Evolutionary conservation across 1,140 invertebrate species (phyloP).

Genomic region (Drosophila truncata): DNA sequence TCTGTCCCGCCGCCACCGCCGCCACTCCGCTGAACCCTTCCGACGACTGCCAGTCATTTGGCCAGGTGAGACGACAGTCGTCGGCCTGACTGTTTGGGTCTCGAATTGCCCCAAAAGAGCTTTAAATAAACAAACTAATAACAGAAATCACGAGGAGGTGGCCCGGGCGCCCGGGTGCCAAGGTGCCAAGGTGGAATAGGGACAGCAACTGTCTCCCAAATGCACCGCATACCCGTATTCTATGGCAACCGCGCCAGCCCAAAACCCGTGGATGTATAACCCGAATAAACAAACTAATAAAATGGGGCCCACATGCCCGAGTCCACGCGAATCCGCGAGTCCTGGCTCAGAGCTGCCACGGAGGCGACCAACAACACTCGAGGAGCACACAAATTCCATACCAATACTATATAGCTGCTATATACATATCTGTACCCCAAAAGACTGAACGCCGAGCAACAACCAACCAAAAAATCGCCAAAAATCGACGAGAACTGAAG

Average conservation of each 20-base stretch:
- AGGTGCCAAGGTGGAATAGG: slow-evolving; percentile 23
- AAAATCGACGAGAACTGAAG: slow-evolving; percentile 50
- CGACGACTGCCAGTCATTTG: slow-evolving; percentile 35
- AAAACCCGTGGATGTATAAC: slow-evolving; percentile 76
- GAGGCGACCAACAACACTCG: slow-evolving; percentile 58
- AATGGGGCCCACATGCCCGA: slow-evolving; percentile 72
- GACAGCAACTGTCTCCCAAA: slow-evolving; percentile 51
- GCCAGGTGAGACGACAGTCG: slow-evolving; percentile 33
- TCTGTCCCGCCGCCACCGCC: slow-evolving; percentile 13
- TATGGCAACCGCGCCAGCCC: slow-evolving; percentile 76
- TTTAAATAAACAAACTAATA: slow-evolving; percentile 84
- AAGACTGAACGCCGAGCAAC: slow-evolving; percentile 59
- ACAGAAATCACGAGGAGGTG: slow-evolving; percentile 72
- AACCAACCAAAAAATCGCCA: slow-evolving; percentile 26
- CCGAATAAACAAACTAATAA: slow-evolving; percentile 86
- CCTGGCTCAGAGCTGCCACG: slow-evolving; percentile 49
- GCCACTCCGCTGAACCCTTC: slow-evolving; percentile 19
- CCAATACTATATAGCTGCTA: slow-evolving; percentile 19
- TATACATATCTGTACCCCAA: slow-evolving; percentile 43
- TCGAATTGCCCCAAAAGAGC: slow-evolving; percentile 70
- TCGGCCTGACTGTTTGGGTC: slow-evolving; percentile 55
- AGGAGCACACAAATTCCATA: slow-evolving; percentile 39
- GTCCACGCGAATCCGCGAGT: slow-evolving; percentile 34
- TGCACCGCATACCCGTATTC: slow-evolving; percentile 46
- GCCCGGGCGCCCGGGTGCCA: slow-evolving; percentile 13